These are phyloP conservation scores for Vannuccia rotundouncinata DNA, from an alignment of 2,888 invertebrate species.

Conservation along the genomic window DNA sequence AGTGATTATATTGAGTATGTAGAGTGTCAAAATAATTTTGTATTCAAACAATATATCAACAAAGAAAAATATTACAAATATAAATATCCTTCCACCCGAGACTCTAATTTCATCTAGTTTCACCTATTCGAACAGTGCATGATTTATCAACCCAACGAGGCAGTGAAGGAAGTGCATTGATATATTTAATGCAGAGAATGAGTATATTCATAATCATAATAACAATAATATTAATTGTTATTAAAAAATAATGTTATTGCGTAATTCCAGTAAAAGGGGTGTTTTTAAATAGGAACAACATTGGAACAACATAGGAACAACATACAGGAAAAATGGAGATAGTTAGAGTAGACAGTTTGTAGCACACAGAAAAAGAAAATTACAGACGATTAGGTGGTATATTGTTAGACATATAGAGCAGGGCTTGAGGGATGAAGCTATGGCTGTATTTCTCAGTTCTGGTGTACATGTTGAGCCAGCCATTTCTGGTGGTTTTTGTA, in stretches of 20 bases:
- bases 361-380: too few species aligned
- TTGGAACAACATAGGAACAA: too few species aligned
- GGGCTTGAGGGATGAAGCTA: too few species aligned
- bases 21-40: constrained; percentile 2
- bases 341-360: too few species aligned
- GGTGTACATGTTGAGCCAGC: too few species aligned
- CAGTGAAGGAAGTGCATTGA: neutral
- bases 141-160: constrained; percentile 26
- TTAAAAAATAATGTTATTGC: neutral
- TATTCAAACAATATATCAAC: neutral
- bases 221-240: neutral
- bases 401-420: too few species aligned
- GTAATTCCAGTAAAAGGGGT: neutral
- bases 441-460: too few species aligned
- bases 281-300: neutral
- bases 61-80: constrained; percentile 2
- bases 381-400: too few species aligned
- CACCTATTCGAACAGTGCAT: constrained; percentile 10
- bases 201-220: too few species aligned
- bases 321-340: too few species aligned
- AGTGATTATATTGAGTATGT: constrained; percentile 4
- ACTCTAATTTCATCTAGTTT: constrained; percentile 1
- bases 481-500: too few species aligned
- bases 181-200: too few species aligned
- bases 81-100: constrained; percentile 4